Conservation (phyloP, 2,797 vertebrate genomes). For the Propithecus perrieri region DNA sequence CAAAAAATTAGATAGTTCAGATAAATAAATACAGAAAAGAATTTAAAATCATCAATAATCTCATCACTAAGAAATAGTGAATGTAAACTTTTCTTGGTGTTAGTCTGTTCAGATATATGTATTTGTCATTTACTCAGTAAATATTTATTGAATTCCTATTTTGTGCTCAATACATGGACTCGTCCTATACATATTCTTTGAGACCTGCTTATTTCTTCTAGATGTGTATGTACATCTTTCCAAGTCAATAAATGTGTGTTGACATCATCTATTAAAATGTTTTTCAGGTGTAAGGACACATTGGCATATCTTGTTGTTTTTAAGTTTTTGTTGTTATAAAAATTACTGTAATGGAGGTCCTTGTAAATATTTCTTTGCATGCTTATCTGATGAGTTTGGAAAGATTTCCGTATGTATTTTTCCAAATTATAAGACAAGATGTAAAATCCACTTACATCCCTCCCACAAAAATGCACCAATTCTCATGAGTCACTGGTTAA, state of each 20-base stretch:
- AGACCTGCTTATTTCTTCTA: conserved; percentile 32
- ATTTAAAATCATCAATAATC: conserved; percentile 61
- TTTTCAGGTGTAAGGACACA: neutral
- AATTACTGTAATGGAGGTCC: neutral
- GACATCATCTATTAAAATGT: conserved; percentile 36
- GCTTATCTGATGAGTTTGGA: conserved; percentile 5
- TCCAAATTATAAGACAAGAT: neutral
- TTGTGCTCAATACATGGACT: conserved; percentile 33
- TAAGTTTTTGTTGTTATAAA: conserved; percentile 29
- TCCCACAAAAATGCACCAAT: neutral
- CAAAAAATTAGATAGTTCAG: conserved; percentile 17
- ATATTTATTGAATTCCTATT: conserved; percentile 69
- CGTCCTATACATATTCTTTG: neutral
- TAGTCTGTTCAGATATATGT: conserved; percentile 58
- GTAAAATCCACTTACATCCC: neutral
- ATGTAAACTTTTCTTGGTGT: conserved; percentile 51
- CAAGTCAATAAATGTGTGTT: conserved; percentile 46
- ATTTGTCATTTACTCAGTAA: conserved; percentile 53
- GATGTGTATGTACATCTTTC: neutral
- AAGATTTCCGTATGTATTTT: conserved; percentile 10
- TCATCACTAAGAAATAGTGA: conserved; percentile 46
- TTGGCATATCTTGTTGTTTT: conserved; percentile 38
- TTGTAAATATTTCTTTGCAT: conserved; percentile 18
- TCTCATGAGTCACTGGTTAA: neutral
- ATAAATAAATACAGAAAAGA: conserved; percentile 50